Conservation (phyloP, 64 coral and sea anemone species). For the Porites australiensis region DNA sequence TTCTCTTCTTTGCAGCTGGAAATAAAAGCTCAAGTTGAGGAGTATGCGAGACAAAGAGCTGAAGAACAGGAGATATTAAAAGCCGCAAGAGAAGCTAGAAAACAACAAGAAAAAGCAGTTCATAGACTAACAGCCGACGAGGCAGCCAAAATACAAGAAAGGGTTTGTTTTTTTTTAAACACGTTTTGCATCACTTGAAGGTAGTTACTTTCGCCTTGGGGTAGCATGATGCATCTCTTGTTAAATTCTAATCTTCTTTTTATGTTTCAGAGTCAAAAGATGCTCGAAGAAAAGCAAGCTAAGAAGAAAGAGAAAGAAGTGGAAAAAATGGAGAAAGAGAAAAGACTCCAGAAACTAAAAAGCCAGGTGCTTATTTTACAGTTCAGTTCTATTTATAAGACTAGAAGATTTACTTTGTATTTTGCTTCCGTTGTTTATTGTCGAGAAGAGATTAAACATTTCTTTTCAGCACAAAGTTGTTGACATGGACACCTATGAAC, state of each 20-base stretch:
- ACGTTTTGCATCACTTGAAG: background rate
- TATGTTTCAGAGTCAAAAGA: constrained; percentile 67
- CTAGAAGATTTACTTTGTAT: background rate
- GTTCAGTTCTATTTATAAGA: too few species aligned
- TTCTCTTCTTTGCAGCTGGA: constrained; percentile 49
- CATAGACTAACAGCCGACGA: constrained; percentile 78
- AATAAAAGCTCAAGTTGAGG: constrained; percentile 92
- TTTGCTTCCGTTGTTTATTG: background rate
- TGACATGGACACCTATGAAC: too few species aligned
- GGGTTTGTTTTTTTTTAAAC: constrained; percentile 51
- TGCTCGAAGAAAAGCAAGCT: constrained; percentile 75
- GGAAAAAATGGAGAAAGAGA: constrained; percentile 88
- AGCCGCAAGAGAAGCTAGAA: constrained; percentile 68
- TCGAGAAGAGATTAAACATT: background rate
- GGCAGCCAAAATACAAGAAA: constrained; percentile 77
- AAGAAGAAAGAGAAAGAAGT: constrained; percentile 72
- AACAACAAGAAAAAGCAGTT: constrained; percentile 60
- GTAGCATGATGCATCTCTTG: too few species aligned
- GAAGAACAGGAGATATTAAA: constrained; percentile 89
- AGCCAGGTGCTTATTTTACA: constrained; percentile 69
- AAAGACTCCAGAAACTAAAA: constrained; percentile 91
- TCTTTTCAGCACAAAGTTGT: too few species aligned
- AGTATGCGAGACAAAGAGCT: constrained; percentile 84
- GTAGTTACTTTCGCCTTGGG: background rate
- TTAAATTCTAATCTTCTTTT: background rate